Evolutionary conservation across 2,888 invertebrate species (phyloP), one percentile per base, ranked within the genome.

Genomic region (Drosophila phalerata): DNA sequence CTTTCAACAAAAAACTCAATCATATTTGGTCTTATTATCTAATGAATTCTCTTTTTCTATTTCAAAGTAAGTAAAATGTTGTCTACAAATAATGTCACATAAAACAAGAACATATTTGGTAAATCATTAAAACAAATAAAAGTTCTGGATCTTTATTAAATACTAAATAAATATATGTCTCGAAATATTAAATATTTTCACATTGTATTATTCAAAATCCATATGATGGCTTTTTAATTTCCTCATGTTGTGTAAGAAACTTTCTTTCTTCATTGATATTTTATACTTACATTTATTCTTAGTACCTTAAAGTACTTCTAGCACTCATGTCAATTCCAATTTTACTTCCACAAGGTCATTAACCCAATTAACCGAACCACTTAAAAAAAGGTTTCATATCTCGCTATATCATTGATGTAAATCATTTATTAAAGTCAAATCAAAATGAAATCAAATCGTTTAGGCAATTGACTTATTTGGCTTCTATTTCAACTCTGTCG

Each of bases 401-500:
- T 38, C 57, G 45, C 22, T 11, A 45, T 15, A 15, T 45, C 10
- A 13, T 19, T 30, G 3, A 28, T 9, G 13, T 11, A 42, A 55
- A 43, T 55, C 13, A n/a, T 45, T 56, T 25, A 52, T 52, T 62
- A 6, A 28, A 30, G 30, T 45, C 10, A 19, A 64, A 28, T 19
- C 8, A 10, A 52, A 34, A 30, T 42, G 8, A 17, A 51, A 15
- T 37, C 30, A 47, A 47, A 40, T 48, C 25, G 15, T 60, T 65
- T 52, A 32, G 25, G 28, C 57, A 53, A 63, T 74, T 74, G 62
- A 68, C 32, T 48, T 47, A 47, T 22, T 30, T 60, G 69, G 58
- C 58, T 78, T 73, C 58, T 38, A 22, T 37, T 48, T 61, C 30
- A 73, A 67, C 43, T 57, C 45, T 67, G 49, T 58, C 61, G 61